phyloP scores from a whole-genome alignment of 1,140 invertebrate species.

The Adoxophyes honmai region DNA sequence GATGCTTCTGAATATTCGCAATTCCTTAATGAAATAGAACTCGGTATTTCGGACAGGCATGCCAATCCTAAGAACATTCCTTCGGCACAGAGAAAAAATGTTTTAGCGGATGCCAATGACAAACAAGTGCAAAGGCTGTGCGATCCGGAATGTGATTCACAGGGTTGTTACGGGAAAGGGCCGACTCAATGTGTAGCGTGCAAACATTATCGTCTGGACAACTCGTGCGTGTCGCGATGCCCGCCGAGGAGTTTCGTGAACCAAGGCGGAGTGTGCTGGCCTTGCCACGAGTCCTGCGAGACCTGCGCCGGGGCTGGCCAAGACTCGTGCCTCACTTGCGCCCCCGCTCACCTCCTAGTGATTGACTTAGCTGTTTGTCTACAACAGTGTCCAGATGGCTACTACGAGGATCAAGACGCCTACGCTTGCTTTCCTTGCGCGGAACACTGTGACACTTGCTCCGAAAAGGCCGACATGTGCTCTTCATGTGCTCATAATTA shows the following conservation, averaged over 20 bases:
- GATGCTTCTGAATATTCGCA: constrained; percentile 31
- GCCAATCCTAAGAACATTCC: constrained; percentile 60
- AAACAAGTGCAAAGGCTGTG: constrained; percentile 85
- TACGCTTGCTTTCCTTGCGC: constrained; percentile 87
- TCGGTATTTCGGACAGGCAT: constrained; percentile 78
- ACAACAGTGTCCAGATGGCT: constrained; percentile 90
- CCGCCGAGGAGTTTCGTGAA: constrained; percentile 88
- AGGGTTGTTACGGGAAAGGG: constrained; percentile 89
- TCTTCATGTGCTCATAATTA: constrained; percentile 89
- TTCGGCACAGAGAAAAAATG: constrained; percentile 75
- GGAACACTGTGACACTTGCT: constrained; percentile 86
- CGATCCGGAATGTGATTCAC: constrained; percentile 88
- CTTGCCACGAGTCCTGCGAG: constrained; percentile 90
- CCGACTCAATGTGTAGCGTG: constrained; percentile 89
- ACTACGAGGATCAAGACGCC: constrained; percentile 84
- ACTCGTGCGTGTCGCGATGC: constrained; percentile 88
- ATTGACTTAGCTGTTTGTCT: constrained; percentile 88
- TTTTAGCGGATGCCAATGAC: constrained; percentile 77
- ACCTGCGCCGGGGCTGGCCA: constrained; percentile 90
- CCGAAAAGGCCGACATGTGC: constrained; percentile 87
- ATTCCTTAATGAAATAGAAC: constrained; percentile 75
- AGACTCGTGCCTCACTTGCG: constrained; percentile 88
- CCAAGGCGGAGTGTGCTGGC: constrained; percentile 86
- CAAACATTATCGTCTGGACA: constrained; percentile 87
- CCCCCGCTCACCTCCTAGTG: constrained; percentile 86